Base-by-base conservation (phyloP, 2,888 invertebrate species). In the Hedychridium roseum region DNA sequence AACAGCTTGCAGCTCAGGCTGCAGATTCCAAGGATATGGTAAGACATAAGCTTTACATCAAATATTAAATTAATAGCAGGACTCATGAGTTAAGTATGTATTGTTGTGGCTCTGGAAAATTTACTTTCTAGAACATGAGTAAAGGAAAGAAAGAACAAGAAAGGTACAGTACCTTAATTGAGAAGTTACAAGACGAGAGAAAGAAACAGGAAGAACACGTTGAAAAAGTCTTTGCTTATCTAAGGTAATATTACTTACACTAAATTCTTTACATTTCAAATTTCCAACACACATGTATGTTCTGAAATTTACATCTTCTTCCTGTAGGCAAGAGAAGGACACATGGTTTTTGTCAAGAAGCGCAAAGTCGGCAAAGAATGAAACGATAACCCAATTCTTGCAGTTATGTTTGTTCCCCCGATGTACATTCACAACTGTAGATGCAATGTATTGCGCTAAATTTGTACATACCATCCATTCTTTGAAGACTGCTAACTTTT, bases 391-490 rank as follows among this genome's bases (percentile, higher is more conserved):
- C 18, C 91, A 96, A 67, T 95, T 98, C 78, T 84, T 98, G 72
- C 97, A 98, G 81, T 83, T 95, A 48, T 99, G 99, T 80, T 83
- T 99, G 59, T 97, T 99, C 80, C 98, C 99, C 16, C 87, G 99
- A 67, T 96, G 96, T 80, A 92, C 95, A 53, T 97, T 96, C 82
- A 97, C 98, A 14, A 92, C 96, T 38, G 86, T 91, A 39, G 99
- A 99, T 82, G 97, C 99, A 21, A 85, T 97, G 45, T 99, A 93
- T 81, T 97, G 97, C 81, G 97, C 98, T 0, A 92, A 96, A 83
- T 98, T 99, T 80, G 93, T 99, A 50, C 92, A 96, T 75, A 91
- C 94, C 4, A 90, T 99, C 64, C 99, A 99, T 81, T 89, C 89
- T 68, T 83, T 97, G 64, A 93, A 94, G 80, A 96, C 97, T 36